These are phyloP conservation scores for Pantala flavescens DNA, from an alignment of 1,140 invertebrate genomes.

Conservation along the genomic window DNA sequence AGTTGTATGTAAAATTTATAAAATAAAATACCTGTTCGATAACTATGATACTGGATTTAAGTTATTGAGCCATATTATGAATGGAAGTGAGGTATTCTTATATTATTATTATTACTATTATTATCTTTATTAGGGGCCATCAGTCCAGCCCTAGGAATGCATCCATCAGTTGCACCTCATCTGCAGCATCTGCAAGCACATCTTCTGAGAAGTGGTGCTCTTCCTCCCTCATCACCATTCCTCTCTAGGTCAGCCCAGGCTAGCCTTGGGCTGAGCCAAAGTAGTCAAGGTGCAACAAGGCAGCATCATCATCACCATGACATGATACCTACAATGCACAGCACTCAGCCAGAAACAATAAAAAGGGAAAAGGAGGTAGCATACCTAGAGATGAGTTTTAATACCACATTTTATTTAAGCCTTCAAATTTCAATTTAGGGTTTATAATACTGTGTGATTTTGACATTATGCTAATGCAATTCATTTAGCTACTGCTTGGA, in stretches of 20 bases:
- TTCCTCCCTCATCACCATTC: conserved; percentile 34
- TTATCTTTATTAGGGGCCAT: conserved; percentile 36
- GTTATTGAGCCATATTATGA: not conserved
- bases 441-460: no score
- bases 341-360: not conserved
- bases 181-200: conserved; percentile 67
- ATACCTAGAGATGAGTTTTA: not conserved
- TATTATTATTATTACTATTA: not conserved
- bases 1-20: no score
- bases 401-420: not conserved
- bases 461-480: no score
- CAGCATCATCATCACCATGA: conserved; percentile 2
- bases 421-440: not conserved
- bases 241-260: conserved; percentile 36
- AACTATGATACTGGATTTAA: no score
- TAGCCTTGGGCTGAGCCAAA: conserved; percentile 22
- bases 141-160: conserved; percentile 55
- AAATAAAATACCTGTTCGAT: no score
- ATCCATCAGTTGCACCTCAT: conserved; percentile 52
- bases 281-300: not conserved
- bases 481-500: no score
- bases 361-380: not conserved
- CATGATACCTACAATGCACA: not conserved
- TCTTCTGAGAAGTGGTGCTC: conserved; percentile 46
- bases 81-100: not conserved